A percentile compares a stretch with the other conserved stretches of the same genome.
phyloP scores from a whole-genome alignment of 2,113 vertebrate genomes.

The Natator depressus region DNA sequence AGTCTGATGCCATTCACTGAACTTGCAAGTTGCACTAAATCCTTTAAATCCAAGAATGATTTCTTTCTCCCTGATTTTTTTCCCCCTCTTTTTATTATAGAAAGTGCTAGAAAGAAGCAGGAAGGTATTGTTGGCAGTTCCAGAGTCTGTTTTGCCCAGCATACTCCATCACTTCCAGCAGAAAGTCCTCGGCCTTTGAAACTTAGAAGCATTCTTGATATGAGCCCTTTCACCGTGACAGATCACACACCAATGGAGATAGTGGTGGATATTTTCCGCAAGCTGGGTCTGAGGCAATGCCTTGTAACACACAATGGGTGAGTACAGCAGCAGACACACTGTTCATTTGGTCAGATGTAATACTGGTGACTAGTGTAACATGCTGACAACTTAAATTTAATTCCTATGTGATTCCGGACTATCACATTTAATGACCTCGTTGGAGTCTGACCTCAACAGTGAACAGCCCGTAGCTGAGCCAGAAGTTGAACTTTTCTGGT shows the following conservation, averaged over 20 bases:
- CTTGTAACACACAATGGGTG: slow-evolving; percentile 99
- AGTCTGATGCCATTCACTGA: not conserved
- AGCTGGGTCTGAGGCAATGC: slow-evolving; percentile 97
- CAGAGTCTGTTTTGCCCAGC: slow-evolving; percentile 96
- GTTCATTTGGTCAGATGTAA: not conserved
- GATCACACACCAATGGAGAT: slow-evolving; percentile 99
- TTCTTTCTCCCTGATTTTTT: not conserved
- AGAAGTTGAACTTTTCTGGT: not conserved
- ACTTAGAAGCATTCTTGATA: slow-evolving; percentile 96
- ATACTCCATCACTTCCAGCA: slow-evolving; percentile 95
- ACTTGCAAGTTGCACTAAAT: not conserved
- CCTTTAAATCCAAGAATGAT: not conserved
- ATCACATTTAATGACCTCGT: not conserved
- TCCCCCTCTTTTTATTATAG: slow-evolving; percentile 73
- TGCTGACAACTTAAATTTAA: not conserved
- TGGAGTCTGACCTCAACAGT: not conserved
- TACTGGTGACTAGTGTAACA: not conserved
- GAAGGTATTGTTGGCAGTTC: slow-evolving; percentile 96
- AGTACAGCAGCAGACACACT: slow-evolving; percentile 64
- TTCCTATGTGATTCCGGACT: not conserved
- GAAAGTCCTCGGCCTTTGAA: slow-evolving; percentile 97
- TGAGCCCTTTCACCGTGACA: slow-evolving; percentile 99
- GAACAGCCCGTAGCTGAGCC: not conserved
- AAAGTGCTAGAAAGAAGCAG: slow-evolving; percentile 96
- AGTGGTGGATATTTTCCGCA: slow-evolving; percentile 99